These are phyloP conservation scores for Eurypyga helias DNA, from an alignment of 2,113 vertebrate species.

Conservation along the genomic window DNA sequence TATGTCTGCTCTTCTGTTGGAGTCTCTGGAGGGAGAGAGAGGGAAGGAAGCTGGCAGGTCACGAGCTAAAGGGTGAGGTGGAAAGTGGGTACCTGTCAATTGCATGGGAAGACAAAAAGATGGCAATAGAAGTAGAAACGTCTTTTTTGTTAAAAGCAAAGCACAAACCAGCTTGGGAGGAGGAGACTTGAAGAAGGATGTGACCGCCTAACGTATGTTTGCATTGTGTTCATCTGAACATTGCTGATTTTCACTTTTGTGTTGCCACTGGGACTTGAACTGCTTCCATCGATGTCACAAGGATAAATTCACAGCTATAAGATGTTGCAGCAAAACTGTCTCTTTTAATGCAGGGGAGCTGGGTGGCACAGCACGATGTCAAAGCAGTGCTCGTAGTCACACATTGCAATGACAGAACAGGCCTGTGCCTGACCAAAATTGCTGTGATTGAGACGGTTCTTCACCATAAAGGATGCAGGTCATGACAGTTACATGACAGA, in stretches of 20 bases:
- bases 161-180: background rate
- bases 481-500: accelerated
- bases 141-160: background rate
- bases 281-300: background rate
- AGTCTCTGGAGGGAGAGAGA: background rate
- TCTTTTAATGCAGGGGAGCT: background rate
- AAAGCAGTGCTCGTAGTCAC: accelerated
- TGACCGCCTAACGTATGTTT: background rate
- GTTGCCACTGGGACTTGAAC: background rate
- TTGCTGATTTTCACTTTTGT: background rate
- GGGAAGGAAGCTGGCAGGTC: background rate
- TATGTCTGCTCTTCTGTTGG: background rate
- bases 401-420: background rate
- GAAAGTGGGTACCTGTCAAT: background rate
- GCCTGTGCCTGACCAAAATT: background rate
- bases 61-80: background rate
- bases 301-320: background rate
- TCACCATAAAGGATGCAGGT: background rate
- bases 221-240: background rate
- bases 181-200: background rate
- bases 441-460: background rate
- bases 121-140: background rate
- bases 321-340: background rate
- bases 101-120: background rate
- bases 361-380: background rate